phyloP scores from a whole-genome alignment of 2,797 vertebrate species.

The Allobates femoralis region DNA sequence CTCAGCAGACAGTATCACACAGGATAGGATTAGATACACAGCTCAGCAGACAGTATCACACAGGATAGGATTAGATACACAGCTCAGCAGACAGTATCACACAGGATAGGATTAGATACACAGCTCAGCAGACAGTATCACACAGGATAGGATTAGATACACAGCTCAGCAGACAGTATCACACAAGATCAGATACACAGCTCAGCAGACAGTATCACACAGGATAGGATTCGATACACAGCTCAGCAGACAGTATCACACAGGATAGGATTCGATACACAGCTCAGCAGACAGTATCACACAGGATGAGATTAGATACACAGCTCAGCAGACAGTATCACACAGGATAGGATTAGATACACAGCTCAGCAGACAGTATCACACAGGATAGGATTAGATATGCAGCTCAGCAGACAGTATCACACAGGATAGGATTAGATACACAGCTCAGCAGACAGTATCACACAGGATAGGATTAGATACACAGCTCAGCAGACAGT shows the following conservation, averaged over 20 bases:
- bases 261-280: neutral
- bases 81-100: neutral
- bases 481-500: neutral
- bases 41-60: neutral
- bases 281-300: neutral
- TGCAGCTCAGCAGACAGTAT: neutral
- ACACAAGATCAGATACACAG: neutral
- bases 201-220: neutral
- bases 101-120: neutral
- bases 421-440: neutral
- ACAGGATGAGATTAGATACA: neutral
- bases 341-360: neutral
- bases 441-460: neutral
- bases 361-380: neutral
- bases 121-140: neutral
- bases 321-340: neutral
- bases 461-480: neutral
- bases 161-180: neutral
- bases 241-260: neutral
- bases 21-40: neutral
- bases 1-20: neutral
- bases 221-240: neutral
- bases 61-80: conserved; percentile 13
- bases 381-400: conserved; percentile 15
- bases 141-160: neutral